Evolutionary conservation across 2,888 invertebrate genomes (phyloP), one percentile per base, ranked within the genome.

Genomic region (Papilio demoleus): DNA sequence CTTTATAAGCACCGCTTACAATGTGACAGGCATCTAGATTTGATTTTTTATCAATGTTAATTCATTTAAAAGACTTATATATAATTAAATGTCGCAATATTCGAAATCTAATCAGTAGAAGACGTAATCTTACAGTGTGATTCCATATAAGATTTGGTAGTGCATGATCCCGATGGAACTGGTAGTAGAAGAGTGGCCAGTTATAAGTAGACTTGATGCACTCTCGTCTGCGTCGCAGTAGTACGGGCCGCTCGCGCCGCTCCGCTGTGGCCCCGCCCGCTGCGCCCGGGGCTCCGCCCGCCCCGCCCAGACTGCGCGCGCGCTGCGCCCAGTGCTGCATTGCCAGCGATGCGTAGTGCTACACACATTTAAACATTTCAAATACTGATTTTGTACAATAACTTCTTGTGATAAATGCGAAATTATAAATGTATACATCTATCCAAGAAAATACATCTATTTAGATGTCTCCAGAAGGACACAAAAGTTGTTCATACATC

Each of bases 141-240:
- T 99, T 99, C 99, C 99, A 99, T 80, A 99, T 98, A 47, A 99
- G 94, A 92, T 99, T 99, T 0, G 99, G 98, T 85, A 98, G 94
- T 68, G 97, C 96, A 84, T 99, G 99, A 91, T 99, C 99, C 81
- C 95, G 95, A 81, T 95, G 95, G 89, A 99, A 99, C 88, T 98
- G 97, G 88, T 97, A 98, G 90, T 98, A 99, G 93, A 99, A 99
- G 75, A 98, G 93, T 63, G 95, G 94, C 97, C 98, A 98, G 91
- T 99, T 99, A 22, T 96, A 96, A 78, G 95, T 95, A 63, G 96
- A 95, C 89, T 97, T 97, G 71, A 98, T 95, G 71, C 97, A 90
- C 86, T 98, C 98, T 24, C 99, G 93, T 6, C 99, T 94, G 79
- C 98, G 96, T 42, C 99, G 94, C 77, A 99, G 90, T 2, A 99